phyloP scores from a whole-genome alignment of 2,113 vertebrate genomes.

The Tragelaphus buxtoni region DNA sequence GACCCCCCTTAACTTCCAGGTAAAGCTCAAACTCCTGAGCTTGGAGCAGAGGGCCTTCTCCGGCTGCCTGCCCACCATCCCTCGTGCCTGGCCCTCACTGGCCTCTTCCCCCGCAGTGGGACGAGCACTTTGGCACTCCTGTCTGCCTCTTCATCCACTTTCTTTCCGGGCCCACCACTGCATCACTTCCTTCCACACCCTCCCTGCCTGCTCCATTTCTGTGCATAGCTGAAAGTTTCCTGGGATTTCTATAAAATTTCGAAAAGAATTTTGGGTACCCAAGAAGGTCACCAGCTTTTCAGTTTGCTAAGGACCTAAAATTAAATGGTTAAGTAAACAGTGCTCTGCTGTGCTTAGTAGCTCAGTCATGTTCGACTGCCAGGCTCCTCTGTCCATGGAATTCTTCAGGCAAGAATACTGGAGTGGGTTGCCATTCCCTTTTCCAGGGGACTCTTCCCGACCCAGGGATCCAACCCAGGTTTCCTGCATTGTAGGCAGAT shows the following conservation, averaged over 20 bases:
- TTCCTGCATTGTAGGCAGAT: neutral
- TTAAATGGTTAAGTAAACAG: neutral
- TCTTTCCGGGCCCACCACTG: fast-evolving
- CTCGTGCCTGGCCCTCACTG: neutral
- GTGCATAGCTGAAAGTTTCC: neutral
- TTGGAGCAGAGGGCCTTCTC: neutral
- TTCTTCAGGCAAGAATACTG: neutral
- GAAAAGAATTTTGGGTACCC: neutral
- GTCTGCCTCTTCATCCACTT: neutral
- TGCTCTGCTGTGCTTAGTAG: neutral
- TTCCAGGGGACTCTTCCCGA: neutral
- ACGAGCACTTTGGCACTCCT: neutral
- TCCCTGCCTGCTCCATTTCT: neutral
- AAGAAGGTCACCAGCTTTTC: neutral
- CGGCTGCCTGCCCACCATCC: neutral
- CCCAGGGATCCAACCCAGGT: neutral
- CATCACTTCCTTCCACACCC: neutral
- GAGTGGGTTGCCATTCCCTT: neutral
- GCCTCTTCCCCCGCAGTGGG: neutral
- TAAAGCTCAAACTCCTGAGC: neutral
- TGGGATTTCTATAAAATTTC: neutral
- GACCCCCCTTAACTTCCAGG: neutral
- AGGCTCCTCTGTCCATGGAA: neutral
- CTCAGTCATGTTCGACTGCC: neutral
- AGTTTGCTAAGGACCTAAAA: neutral